Evolutionary conservation across 1,140 invertebrate genomes (phyloP), one percentile per base, ranked within the genome.

Genomic region (Capitella teleta): DNA sequence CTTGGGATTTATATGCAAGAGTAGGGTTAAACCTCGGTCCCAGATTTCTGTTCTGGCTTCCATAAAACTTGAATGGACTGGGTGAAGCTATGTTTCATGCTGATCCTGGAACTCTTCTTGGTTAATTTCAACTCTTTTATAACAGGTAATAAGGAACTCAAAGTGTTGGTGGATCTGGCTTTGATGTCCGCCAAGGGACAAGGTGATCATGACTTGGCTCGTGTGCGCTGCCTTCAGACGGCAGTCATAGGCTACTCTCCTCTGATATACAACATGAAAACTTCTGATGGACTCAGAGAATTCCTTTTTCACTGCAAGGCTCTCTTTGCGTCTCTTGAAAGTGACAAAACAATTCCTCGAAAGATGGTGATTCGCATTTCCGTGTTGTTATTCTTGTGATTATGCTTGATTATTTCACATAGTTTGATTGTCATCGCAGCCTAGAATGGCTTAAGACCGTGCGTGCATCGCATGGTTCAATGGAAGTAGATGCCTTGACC

Each of bases 121-220:
- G n/a, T n/a, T n/a, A n/a, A n/a, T n/a, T n/a, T n/a, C n/a, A n/a
- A n/a, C n/a, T n/a, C n/a, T n/a, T n/a, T n/a, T n/a, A n/a, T n/a
- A n/a, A n/a, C n/a, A 40, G 38, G 25, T 40, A 24, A 21, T 24
- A 40, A 64, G 52, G 63, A 70, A 46, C 41, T 69, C 24, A 67
- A 68, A 28, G 63, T 69, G 16, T 62, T 69, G 55, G 63, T 69
- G 28, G 64, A 68, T 38, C 51, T 69, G 30, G 66, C 66, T 5
- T 60, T 55, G 48, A 67, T 63, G n/a, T 60, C 59, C 3, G 66
- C 64, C 52, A 43, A 36, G 37, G 64, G 66, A n/a, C 63, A 67
- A 51, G 61, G 59, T 28, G 57, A 63, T 26, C 54, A 57, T 47
- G 57, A 61, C 36, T 55, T 66, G 21, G 57, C 51, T 2, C 56